phyloP scores from a whole-genome alignment of 2,888 invertebrate genomes.

The Prenolepis imparis region DNA sequence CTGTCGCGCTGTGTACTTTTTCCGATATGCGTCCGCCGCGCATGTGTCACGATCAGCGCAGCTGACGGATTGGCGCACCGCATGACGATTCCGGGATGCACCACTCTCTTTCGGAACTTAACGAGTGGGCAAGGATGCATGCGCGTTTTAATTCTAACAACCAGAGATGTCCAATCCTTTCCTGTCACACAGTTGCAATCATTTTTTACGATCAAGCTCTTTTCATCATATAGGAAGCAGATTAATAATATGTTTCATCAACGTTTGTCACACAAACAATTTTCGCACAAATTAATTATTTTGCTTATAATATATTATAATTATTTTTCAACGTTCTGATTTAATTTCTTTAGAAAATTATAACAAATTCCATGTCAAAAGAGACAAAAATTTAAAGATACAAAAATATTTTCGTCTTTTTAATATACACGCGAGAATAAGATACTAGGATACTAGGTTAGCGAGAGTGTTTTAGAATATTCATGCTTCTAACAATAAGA shows the following conservation, averaged over 20 bases:
- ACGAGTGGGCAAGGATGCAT: neutral
- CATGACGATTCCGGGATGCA: constrained; percentile 35
- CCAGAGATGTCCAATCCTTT: neutral
- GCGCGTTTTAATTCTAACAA: constrained; percentile 2
- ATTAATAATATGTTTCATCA: neutral
- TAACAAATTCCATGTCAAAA: neutral
- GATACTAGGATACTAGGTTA: neutral
- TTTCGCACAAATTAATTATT: neutral
- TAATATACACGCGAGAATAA: neutral
- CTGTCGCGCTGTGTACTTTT: constrained; percentile 25
- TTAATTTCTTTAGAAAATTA: neutral
- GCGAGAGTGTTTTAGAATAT: neutral
- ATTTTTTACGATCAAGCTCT: neutral
- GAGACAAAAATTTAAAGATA: neutral
- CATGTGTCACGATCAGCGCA: constrained; percentile 20
- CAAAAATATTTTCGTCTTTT: neutral
- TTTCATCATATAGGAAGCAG: neutral
- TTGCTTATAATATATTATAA: no score
- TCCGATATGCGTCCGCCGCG: constrained; percentile 36
- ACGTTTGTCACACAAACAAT: neutral
- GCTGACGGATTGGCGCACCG: constrained; percentile 39
- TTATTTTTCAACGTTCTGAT: no score
- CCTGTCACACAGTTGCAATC: neutral
- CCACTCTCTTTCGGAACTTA: constrained; percentile 10
- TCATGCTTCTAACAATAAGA: neutral